Percentiles rank a stretch among this genome's conserved stretches.
phyloP scores from a whole-genome alignment of 2,113 vertebrate species.

The Petaurus breviceps region DNA sequence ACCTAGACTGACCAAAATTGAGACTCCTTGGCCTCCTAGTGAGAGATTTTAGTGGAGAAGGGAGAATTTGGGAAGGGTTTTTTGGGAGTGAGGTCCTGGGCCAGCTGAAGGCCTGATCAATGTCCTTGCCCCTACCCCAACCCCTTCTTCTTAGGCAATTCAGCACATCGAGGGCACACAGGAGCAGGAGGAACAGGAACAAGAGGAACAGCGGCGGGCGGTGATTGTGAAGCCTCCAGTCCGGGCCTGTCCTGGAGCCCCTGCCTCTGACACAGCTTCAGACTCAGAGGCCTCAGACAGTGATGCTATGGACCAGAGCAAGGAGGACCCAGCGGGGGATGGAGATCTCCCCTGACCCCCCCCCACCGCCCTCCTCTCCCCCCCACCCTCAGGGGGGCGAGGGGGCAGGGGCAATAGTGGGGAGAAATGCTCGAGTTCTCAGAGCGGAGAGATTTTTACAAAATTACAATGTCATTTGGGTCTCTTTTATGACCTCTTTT shows the following conservation, averaged over 20 bases:
- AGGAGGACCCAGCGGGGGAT: constrained; percentile 83
- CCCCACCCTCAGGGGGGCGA: constrained; percentile 72
- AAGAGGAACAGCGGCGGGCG: constrained; percentile 91
- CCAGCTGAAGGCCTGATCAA: neutral
- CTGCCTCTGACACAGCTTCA: constrained; percentile 91
- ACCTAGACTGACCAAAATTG: neutral
- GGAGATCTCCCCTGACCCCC: constrained; percentile 91
- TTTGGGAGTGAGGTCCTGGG: neutral
- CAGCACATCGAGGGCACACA: constrained; percentile 99
- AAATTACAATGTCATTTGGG: constrained; percentile 85
- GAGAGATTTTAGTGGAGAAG: neutral
- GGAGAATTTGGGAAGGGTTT: neutral
- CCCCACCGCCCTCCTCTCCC: constrained; percentile 75
- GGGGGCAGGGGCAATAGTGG: constrained; percentile 56
- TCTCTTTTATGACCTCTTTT: constrained; percentile 89
- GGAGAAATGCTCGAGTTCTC: constrained; percentile 68
- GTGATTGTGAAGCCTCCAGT: constrained; percentile 93
- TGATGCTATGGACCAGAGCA: constrained; percentile 87
- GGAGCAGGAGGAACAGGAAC: constrained; percentile 88
- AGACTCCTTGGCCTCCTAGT: neutral
- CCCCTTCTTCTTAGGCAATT: constrained; percentile 90
- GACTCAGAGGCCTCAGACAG: constrained; percentile 91
- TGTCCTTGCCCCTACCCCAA: neutral
- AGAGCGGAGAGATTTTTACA: constrained; percentile 84
- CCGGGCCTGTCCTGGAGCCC: constrained; percentile 85